Evolutionary conservation across 1,140 invertebrate species (phyloP), one percentile per base, ranked within the genome.

Genomic region (Caenorhabditis briggsae): DNA sequence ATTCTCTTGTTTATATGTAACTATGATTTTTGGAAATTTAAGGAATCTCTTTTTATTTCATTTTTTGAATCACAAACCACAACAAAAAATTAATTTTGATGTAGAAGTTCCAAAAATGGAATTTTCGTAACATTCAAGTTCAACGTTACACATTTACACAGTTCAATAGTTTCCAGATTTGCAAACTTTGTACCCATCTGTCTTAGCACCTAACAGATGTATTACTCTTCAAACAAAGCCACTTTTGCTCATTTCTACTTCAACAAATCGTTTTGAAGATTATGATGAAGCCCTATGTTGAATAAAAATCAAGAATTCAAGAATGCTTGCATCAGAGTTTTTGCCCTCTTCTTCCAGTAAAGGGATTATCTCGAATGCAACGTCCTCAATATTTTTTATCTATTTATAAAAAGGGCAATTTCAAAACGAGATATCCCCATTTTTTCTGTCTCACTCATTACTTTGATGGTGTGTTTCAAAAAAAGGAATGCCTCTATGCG

Each of bases 401-500:
- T 78, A 78, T 78, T 78, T 50, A 50, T 78, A 50, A 78, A 78
- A 41, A 46, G 64, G 43, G 46, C 41, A 46, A 18, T 70, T 70
- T 1, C 16, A 48, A 70, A 70, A 70, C 2, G 64, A 70, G 33
- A 64, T 3, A 33, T 33, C 33, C 12, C 20, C 12, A 25, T 16
- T 11, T 25, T 70, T 70, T 70, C 64, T 46, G 18, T 20, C 23
- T 70, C 64, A 70, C 64, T 70, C 43, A 70, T 70, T 70, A 70
- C 64, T 70, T 16, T 43, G 64, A 70, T 70, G 64, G 33, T 41
- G 46, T 70, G 64, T 16, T 5, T 14, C 9, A 25, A 53, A 70
- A 70, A 48, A 70, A 70, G 64, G 64, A 70, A 48, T 46, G 33
- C 46, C 46, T 48, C 11, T 16, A 14, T 53, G 70, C 53, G 70